Conservation (phyloP, 2,113 vertebrate species). For the Takifugu bimaculatus region DNA sequence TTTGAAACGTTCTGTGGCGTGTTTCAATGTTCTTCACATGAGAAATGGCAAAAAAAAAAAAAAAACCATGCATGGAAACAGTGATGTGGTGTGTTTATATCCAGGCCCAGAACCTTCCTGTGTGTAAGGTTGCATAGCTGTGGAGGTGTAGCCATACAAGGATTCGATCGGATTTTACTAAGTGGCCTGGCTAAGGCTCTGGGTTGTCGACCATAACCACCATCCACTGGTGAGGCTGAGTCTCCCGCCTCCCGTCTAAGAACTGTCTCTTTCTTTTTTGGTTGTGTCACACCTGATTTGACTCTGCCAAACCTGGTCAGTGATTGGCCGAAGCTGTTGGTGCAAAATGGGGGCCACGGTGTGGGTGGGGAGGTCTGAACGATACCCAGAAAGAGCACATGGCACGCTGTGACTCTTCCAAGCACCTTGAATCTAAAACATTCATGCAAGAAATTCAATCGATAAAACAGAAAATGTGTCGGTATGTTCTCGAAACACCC, state of each 20-base stretch:
- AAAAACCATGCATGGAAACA: conserved; percentile 25
- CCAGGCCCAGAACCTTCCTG: conserved; percentile 38
- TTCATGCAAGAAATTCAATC: conserved; percentile 53
- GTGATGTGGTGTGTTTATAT: conserved; percentile 50
- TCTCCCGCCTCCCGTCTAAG: neutral
- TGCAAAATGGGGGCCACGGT: conserved; percentile 3
- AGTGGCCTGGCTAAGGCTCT: conserved; percentile 44
- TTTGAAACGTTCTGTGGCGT: neutral
- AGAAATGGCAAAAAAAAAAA: conserved; percentile 14
- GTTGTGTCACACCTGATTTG: conserved; percentile 59
- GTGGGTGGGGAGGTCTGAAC: neutral
- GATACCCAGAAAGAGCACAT: neutral
- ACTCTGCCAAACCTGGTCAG: conserved; percentile 48
- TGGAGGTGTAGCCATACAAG: conserved; percentile 50
- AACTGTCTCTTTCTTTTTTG: conserved; percentile 31
- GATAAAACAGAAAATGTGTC: conserved; percentile 25
- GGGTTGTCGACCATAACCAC: conserved; percentile 22
- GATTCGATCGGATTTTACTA: conserved; percentile 14
- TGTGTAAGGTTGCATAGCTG: conserved; percentile 57
- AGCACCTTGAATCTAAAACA: conserved; percentile 38
- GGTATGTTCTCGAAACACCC: conserved; percentile 35
- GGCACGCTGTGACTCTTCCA: conserved; percentile 1
- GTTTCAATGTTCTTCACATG: neutral
- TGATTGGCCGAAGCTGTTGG: conserved; percentile 44
- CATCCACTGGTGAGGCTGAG: neutral